A percentile compares a stretch with the other conserved stretches of the same genome.
Evolutionary conservation across 2,113 vertebrate species (phyloP).

Genomic region (Lagopus muta): DNA sequence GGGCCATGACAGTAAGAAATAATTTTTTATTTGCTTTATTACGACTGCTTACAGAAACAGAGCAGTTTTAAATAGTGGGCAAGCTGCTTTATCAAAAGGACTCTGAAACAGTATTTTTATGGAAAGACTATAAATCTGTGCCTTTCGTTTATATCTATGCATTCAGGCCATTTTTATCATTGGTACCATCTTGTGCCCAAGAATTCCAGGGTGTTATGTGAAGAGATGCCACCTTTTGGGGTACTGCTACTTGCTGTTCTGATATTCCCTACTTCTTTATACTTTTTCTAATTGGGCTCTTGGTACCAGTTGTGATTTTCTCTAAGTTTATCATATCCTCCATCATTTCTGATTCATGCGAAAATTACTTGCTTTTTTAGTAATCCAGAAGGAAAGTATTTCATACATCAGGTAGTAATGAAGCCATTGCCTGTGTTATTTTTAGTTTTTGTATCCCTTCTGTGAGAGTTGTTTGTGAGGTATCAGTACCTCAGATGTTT

Average conservation of each 20-base stretch:
- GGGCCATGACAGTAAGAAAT: background rate
- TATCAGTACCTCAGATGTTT: background rate
- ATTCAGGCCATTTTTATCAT: background rate
- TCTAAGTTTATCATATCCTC: background rate
- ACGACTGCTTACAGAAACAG: background rate
- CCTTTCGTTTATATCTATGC: rapidly evolving
- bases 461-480: background rate
- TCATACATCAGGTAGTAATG: background rate
- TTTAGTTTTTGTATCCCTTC: background rate
- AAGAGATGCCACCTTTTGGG: background rate
- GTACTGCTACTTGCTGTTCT: background rate
- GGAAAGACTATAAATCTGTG: background rate
- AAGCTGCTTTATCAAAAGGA: background rate
- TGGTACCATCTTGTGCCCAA: background rate
- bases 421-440: background rate
- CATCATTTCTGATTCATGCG: background rate
- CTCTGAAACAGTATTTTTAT: background rate
- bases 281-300: background rate
- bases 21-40: background rate
- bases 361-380: background rate
- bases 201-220: background rate
- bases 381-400: background rate
- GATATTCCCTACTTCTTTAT: background rate
- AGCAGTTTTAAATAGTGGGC: background rate
- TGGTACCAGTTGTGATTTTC: background rate